phyloP scores from a whole-genome alignment of 64 coral and sea anemone species.

The Astreopora myriophthalma region DNA sequence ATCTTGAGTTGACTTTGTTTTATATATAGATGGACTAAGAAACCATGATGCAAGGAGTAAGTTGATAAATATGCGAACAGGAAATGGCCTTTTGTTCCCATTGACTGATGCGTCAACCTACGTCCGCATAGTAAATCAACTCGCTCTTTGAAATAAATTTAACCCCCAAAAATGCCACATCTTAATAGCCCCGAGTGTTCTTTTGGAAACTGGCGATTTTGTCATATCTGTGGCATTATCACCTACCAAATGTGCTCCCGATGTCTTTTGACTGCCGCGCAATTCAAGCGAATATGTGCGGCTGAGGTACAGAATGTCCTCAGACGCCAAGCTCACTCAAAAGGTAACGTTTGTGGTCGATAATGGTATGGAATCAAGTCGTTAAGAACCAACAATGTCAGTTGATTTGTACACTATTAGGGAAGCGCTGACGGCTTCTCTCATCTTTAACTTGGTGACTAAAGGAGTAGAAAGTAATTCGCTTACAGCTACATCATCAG shows the following conservation, averaged over 20 bases:
- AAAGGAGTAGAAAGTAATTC: neutral
- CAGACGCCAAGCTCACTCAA: neutral
- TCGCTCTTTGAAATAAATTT: neutral
- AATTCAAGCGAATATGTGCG: neutral
- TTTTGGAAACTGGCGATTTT: neutral
- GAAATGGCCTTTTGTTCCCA: conserved; percentile 29
- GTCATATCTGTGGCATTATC: neutral
- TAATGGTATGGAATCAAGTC: too few species aligned
- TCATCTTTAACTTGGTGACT: neutral
- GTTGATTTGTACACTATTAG: neutral
- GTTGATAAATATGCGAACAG: conserved; percentile 60
- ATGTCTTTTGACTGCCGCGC: neutral
- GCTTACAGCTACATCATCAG: neutral
- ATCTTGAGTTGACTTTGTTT: neutral
- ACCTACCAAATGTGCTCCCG: neutral
- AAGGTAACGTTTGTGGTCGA: too few species aligned
- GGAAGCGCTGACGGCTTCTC: neutral
- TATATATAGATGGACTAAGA: neutral
- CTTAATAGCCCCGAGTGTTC: neutral
- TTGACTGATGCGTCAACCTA: conserved; percentile 1
- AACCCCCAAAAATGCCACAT: neutral
- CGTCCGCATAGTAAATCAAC: conserved; percentile 29
- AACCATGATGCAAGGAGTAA: neutral
- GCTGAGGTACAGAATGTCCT: neutral
- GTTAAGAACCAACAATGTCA: too few species aligned